Evolutionary conservation across 2,888 invertebrate genomes (phyloP).

Genomic region (Amblyteles armatorius): DNA sequence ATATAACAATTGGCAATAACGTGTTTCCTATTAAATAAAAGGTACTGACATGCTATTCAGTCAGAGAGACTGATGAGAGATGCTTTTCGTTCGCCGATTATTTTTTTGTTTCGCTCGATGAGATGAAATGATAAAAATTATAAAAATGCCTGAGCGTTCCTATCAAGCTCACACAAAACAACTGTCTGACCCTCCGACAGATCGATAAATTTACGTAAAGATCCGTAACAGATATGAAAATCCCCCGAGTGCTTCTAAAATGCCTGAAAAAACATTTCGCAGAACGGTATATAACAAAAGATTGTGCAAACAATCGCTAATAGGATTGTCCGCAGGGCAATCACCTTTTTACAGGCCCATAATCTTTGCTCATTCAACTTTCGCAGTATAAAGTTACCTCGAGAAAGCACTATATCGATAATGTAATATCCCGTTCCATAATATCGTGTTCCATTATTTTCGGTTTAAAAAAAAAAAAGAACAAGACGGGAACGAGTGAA

Average conservation of each 20-base stretch:
- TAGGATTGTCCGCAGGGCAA: background rate
- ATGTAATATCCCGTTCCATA: slow-evolving; percentile 7
- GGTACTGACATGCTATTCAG: too few species aligned
- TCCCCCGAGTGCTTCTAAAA: background rate
- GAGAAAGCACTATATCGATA: background rate
- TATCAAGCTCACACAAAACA: slow-evolving; percentile 62
- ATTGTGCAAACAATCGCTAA: background rate
- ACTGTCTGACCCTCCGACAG: slow-evolving; percentile 71
- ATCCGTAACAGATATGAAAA: slow-evolving; percentile 69
- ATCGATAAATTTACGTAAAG: slow-evolving; percentile 83
- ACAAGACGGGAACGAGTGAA: slow-evolving; percentile 41
- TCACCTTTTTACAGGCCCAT: slow-evolving; percentile 31
- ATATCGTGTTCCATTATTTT: slow-evolving; percentile 56
- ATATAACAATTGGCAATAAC: too few species aligned
- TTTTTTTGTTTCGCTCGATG: slow-evolving; percentile 67
- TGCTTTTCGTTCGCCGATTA: too few species aligned
- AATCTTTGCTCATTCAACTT: slow-evolving; percentile 52
- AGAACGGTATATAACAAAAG: background rate
- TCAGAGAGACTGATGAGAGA: too few species aligned
- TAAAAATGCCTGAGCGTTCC: slow-evolving; percentile 20
- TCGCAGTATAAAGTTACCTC: slow-evolving; percentile 57
- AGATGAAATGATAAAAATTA: slow-evolving; percentile 77
- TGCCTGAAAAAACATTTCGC: background rate
- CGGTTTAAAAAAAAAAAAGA: slow-evolving; percentile 5
- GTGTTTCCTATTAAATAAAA: too few species aligned